Conservation (phyloP, 2,888 invertebrate genomes). For the Crossocerus cetratus region DNA sequence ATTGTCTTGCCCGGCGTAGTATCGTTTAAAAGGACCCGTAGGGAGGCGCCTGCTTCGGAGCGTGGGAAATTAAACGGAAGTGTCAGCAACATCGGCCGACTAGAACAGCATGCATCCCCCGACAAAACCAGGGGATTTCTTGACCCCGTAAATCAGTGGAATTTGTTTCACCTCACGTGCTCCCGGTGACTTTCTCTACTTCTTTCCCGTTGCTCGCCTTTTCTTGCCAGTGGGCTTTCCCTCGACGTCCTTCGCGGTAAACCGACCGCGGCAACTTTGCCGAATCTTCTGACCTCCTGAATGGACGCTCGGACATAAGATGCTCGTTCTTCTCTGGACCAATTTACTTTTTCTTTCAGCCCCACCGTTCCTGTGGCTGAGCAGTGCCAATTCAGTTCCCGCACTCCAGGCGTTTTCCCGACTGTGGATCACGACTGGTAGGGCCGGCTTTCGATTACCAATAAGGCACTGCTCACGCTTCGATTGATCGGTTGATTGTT, state of each 20-base stretch:
- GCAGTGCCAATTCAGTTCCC: no score
- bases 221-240: no score
- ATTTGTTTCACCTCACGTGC: constrained; percentile 35
- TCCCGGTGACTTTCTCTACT: not conserved
- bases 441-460: constrained; percentile 40
- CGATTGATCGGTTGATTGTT: constrained; percentile 44
- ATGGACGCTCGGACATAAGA: no score
- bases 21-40: not conserved
- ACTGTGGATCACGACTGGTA: no score
- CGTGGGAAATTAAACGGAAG: not conserved
- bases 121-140: constrained; percentile 39
- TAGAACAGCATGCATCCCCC: constrained; percentile 14
- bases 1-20: not conserved
- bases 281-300: no score
- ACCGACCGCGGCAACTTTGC: no score
- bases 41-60: no score
- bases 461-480: constrained; percentile 43
- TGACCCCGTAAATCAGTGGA: constrained; percentile 54
- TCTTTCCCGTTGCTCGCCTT: not conserved
- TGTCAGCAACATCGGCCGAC: not conserved
- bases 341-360: not conserved
- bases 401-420: no score
- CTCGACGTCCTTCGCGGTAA: no score
- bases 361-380: not conserved
- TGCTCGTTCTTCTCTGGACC: not conserved